A percentile compares a stretch with the other conserved stretches of the same genome.
Evolutionary conservation across 2,888 invertebrate species (phyloP).

Genomic region (Acleris literana): DNA sequence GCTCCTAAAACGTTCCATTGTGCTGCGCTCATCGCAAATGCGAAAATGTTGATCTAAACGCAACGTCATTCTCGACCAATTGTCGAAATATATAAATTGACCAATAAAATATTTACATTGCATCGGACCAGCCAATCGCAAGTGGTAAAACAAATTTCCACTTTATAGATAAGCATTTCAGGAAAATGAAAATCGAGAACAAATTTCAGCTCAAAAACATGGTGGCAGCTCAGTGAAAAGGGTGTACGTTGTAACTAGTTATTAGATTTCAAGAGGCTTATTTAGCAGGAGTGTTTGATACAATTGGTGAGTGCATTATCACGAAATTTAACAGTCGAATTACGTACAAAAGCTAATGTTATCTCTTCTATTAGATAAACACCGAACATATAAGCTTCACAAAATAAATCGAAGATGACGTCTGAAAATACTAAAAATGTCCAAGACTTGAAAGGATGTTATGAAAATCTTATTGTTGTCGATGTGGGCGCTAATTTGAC

Average conservation of each 20-base stretch:
- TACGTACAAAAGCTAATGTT: constrained; percentile 37
- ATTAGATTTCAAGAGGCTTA: constrained; percentile 75
- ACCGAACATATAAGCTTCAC: constrained; percentile 78
- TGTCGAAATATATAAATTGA: too few species aligned
- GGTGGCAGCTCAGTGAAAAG: constrained; percentile 79
- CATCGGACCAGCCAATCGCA: constrained; percentile 2
- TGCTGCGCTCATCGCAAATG: too few species aligned
- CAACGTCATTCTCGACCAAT: not conserved
- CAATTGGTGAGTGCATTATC: constrained; percentile 70
- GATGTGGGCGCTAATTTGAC: constrained; percentile 97
- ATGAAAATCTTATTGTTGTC: constrained; percentile 95
- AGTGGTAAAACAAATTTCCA: not conserved
- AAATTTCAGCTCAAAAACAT: constrained; percentile 61
- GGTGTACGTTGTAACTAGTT: constrained; percentile 73
- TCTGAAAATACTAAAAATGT: constrained; percentile 79
- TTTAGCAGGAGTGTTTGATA: constrained; percentile 81
- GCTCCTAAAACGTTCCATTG: too few species aligned
- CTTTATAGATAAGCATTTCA: constrained; percentile 24
- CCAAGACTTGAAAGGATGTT: constrained; percentile 89
- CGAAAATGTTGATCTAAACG: not conserved
- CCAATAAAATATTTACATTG: constrained; percentile 7
- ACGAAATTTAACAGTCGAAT: constrained; percentile 23
- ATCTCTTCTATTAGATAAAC: constrained; percentile 68
- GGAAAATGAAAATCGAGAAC: constrained; percentile 37
- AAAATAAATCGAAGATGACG: constrained; percentile 75